phyloP scores from a whole-genome alignment of 2,797 vertebrate species.

The Lutjanus argentimaculatus region DNA sequence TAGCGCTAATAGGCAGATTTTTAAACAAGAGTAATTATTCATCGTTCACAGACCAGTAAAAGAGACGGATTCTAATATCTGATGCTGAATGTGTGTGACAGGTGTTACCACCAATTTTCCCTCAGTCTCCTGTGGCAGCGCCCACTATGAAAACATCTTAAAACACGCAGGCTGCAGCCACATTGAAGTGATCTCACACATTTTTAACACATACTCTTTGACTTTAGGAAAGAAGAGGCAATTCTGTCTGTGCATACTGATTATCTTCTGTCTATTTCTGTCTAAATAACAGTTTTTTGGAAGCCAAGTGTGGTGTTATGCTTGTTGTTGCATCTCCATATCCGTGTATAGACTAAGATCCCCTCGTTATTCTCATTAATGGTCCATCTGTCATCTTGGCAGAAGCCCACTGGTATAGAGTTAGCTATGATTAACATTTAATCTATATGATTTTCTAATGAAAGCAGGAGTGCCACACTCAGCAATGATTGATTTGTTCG shows the following conservation, averaged over 20 bases:
- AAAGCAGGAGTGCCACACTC: constrained; percentile 67
- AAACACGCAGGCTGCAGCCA: constrained; percentile 58
- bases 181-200: constrained; percentile 56
- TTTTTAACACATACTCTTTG: constrained; percentile 72
- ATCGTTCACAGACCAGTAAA: constrained; percentile 69
- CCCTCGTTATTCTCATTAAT: constrained; percentile 87
- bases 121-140: constrained; percentile 70
- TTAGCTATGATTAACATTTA: constrained; percentile 84
- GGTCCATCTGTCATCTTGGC: constrained; percentile 89
- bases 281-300: constrained; percentile 74
- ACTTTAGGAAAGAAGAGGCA: constrained; percentile 52
- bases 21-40: constrained; percentile 82
- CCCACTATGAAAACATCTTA: constrained; percentile 68
- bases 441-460: constrained; percentile 84
- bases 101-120: constrained; percentile 77
- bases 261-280: constrained; percentile 68
- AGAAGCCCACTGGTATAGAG: constrained; percentile 78
- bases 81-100: constrained; percentile 82
- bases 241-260: constrained; percentile 53
- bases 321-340: constrained; percentile 80
- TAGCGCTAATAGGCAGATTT: constrained; percentile 84
- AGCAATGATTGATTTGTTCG: constrained; percentile 75
- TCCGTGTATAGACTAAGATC: constrained; percentile 87
- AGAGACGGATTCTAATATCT: constrained; percentile 79
- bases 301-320: constrained; percentile 80